Conservation (phyloP, 2,888 invertebrate genomes). For the Apomyelois bistriatella region DNA sequence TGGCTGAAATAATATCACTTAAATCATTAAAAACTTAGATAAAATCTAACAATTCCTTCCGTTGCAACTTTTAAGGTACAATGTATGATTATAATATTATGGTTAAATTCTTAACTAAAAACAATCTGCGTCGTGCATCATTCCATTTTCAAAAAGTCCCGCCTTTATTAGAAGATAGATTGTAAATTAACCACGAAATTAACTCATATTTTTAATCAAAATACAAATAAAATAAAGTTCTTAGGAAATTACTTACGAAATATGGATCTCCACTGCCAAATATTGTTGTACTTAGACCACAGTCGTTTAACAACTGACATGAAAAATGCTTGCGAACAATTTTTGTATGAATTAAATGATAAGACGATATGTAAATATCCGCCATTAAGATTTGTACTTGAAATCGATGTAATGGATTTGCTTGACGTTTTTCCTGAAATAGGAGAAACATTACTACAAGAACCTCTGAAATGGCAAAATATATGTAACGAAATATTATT, state of each 20-base stretch:
- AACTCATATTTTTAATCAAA: no score
- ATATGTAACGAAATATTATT: slow-evolving; percentile 54
- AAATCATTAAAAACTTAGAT: no score
- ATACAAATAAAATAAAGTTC: background rate
- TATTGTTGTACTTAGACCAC: slow-evolving; percentile 62
- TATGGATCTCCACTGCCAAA: slow-evolving; percentile 49
- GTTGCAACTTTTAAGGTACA: no score
- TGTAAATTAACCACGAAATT: no score
- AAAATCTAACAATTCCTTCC: no score
- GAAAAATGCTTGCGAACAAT: slow-evolving; percentile 44
- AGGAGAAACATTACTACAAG: slow-evolving; percentile 46
- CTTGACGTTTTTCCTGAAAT: slow-evolving; percentile 45
- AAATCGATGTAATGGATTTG: slow-evolving; percentile 61
- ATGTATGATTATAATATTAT: no score
- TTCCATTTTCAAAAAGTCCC: no score
- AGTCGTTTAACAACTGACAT: slow-evolving; percentile 47
- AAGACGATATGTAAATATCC: slow-evolving; percentile 51
- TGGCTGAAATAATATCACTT: no score
- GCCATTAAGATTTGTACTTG: slow-evolving; percentile 49
- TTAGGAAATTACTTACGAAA: background rate
- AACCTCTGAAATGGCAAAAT: slow-evolving; percentile 52
- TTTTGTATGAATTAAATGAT: slow-evolving; percentile 41
- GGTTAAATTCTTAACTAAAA: no score
- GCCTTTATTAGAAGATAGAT: no score
- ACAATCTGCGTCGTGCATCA: no score